Percentiles rank a stretch among this genome's conserved stretches.
phyloP scores from a whole-genome alignment of 2,797 vertebrate genomes.

The Helicolenus hilgendorfi region DNA sequence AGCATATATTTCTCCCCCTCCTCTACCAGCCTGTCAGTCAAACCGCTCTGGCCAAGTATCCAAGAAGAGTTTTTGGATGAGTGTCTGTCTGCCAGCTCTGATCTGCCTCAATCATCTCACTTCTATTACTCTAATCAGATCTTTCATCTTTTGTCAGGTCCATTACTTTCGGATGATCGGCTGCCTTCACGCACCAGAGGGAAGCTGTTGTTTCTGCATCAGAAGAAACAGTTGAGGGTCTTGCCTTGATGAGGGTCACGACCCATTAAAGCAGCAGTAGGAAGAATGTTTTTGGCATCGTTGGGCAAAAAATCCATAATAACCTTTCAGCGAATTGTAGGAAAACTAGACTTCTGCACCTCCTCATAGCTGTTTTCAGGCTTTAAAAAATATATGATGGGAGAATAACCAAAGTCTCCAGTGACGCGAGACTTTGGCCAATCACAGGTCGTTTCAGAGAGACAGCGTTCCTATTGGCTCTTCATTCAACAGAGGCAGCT shows the following conservation, averaged over 20 bases:
- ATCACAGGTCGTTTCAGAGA: not conserved
- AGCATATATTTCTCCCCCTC: constrained; percentile 1
- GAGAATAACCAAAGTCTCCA: too few species aligned
- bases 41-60: constrained; percentile 19
- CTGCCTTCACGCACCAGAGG: constrained; percentile 27
- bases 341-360: not conserved
- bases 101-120: constrained; percentile 61
- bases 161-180: constrained; percentile 58
- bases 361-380: not conserved
- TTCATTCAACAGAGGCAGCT: too few species aligned
- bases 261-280: not conserved
- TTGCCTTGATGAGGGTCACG: not conserved
- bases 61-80: not conserved
- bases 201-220: constrained; percentile 24
- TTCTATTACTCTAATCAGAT: constrained; percentile 52
- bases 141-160: constrained; percentile 52
- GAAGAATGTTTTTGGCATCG: too few species aligned
- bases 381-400: not conserved
- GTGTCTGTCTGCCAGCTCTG: constrained; percentile 54
- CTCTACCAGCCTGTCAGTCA: constrained; percentile 42
- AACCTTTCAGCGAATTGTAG: not conserved
- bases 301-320: not conserved
- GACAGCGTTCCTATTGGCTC: too few species aligned
- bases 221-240: not conserved
- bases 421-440: not conserved